Base-by-base conservation (phyloP, 2,888 invertebrate species). In the Yponomeuta malinellus region DNA sequence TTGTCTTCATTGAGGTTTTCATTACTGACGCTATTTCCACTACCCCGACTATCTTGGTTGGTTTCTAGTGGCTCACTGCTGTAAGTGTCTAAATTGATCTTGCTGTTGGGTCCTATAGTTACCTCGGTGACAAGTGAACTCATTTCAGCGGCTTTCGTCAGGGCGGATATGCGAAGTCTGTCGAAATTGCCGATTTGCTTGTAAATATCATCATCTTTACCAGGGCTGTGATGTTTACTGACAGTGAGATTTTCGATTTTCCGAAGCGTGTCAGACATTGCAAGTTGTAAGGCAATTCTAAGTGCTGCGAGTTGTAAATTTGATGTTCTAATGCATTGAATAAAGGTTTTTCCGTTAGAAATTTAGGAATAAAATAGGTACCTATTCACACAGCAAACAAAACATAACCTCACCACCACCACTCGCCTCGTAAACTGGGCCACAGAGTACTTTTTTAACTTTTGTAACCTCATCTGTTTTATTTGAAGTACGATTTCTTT, bases 61-160 rank as follows among this genome's bases (percentile, higher is more conserved):
- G 74, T 70, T 59, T 48, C 2, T 75, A 33, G 79, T 71, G 81
- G 78, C 52, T 76, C 76, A 71, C 86, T 78, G 31, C 78, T 77
- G 52, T 59, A 59, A 12, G 52, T 59, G 4, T 59, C 52, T 12
- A 59, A 59, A 59, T 59, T 5, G 12, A 74, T 59, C 10, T 81
- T 80, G 70, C 81, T 84, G 15, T 83, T 84, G 1, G 93, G 93
- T 1, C 93, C 93, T 71, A 93, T 90, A 0, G 94, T 94, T 1
- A 92, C 92, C 81, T 92, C 89, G 74, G 89, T 88, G 1, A 94
- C 84, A 59, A 82, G 78, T 2, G 89, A 88, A 73, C 93, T 93
- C 43, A 94, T 89, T 77, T 87, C 85, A 29, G 90, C 92, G 4
- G 93, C 93, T 80, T 94, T 95, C 63, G 88, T 90, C 37, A 95